Evolutionary conservation across 2,113 vertebrate genomes (phyloP).

Genomic region (Bos indicus): DNA sequence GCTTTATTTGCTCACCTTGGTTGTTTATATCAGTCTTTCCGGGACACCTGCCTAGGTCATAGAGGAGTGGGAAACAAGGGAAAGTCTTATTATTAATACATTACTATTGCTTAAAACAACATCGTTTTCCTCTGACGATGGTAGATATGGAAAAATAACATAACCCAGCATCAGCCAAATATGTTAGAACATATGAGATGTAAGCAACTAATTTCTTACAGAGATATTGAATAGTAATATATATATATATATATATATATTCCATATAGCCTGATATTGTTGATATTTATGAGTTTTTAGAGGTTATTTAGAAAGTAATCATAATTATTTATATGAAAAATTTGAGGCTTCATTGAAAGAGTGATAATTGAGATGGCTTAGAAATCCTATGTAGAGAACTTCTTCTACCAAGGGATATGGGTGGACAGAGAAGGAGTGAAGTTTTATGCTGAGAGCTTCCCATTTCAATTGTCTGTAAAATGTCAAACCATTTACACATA

Average conservation of each 20-base stretch:
- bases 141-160: not conserved
- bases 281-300: not conserved
- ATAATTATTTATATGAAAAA: not conserved
- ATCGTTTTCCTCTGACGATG: not conserved
- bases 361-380: not conserved
- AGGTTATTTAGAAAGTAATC: not conserved
- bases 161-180: not conserved
- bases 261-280: not conserved
- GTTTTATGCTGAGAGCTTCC: not conserved
- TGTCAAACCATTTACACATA: not conserved
- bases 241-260: not conserved
- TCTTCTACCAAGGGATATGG: not conserved
- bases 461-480: not conserved
- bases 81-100: not conserved
- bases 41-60: not conserved
- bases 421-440: not conserved
- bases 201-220: not conserved
- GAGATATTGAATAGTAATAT: not conserved
- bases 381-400: not conserved
- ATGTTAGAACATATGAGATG: not conserved
- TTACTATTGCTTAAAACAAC: not conserved
- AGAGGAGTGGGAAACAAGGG: not conserved
- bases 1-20: not conserved
- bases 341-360: not conserved
- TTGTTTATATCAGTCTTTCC: not conserved